Evolutionary conservation across 1,140 invertebrate genomes (phyloP).

Genomic region (Calosoma granatense): DNA sequence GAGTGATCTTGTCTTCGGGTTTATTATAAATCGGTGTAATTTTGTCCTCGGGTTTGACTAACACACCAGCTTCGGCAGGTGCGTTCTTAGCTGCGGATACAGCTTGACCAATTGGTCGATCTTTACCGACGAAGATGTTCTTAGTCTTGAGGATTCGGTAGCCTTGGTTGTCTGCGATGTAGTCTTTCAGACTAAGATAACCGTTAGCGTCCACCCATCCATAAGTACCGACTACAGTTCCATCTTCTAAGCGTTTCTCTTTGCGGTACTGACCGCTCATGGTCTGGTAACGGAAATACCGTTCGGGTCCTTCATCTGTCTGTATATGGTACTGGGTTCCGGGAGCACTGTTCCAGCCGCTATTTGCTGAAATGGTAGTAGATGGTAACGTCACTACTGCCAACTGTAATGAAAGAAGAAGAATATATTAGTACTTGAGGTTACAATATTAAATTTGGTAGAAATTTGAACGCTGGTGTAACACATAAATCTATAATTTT

Average conservation of each 20-base stretch:
- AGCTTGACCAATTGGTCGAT: constrained; percentile 55
- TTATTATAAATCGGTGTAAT: not conserved
- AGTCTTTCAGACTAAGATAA: constrained; percentile 69
- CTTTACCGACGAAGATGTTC: constrained; percentile 63
- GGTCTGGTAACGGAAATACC: constrained; percentile 78
- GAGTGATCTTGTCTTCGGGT: constrained; percentile 1
- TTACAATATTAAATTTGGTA: too few relatives aligned
- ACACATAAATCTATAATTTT: too few relatives aligned
- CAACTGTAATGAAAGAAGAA: constrained; percentile 18
- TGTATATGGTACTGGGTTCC: constrained; percentile 77
- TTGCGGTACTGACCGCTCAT: constrained; percentile 80
- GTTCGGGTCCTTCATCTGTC: constrained; percentile 79
- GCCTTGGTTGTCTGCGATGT: constrained; percentile 71
- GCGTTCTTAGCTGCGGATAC: constrained; percentile 58
- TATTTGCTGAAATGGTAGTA: constrained; percentile 13
- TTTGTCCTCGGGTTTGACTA: constrained; percentile 31
- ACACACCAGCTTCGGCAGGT: constrained; percentile 50
- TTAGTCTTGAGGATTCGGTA: constrained; percentile 73
- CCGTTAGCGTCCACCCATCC: constrained; percentile 79
- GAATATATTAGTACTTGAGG: not conserved
- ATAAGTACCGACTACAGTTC: constrained; percentile 64
- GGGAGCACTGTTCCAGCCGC: constrained; percentile 46
- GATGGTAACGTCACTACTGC: constrained; percentile 13
- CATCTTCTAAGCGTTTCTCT: constrained; percentile 72
- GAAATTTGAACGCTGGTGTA: too few relatives aligned